Base-by-base conservation (phyloP, 2,797 vertebrate species). In the Poeciliopsis turneri region DNA sequence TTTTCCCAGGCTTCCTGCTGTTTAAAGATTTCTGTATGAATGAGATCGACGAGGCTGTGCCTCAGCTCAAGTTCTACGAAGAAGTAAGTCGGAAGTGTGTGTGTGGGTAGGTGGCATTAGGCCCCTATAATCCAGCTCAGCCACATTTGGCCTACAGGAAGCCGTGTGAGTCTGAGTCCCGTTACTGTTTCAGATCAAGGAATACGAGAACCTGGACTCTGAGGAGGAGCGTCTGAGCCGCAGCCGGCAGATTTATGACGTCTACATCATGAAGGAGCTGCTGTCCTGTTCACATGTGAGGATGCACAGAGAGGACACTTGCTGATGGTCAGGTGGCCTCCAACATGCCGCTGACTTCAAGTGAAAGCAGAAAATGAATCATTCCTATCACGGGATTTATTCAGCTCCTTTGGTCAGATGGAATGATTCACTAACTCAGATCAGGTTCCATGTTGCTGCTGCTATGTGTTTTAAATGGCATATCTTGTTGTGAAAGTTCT, bases 1-100 rank as follows among this genome's bases (percentile, higher is more conserved):
- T 10, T 57, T 16, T 90, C 85, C 36, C 91, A 98, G 98, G 98
- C 82, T 99, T 99, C 93, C 94, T 99, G 83, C 95, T 99, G 36
- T 99, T 99, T 86, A 99, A 99, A 93, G 98, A 99, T 93, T 99
- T 97, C 91, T 99, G 98, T 91, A 92, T 97, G 96, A 97, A 96
- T 23, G 97, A 99, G 91, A 97, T 99, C 0, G 97, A 99, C 61
- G 98, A 99, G 94, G 97, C 96, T 20, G 97, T 99, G 59, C 98
- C 98, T 0, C 98, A 99, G 85, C 96, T 99, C 89, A 99, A 98
- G 94, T 99, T 99, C 92, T 99, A 99, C 6, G 98, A 99, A 91
- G 98, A 99, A 95, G 98, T 99, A 82, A 95, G 89, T 88, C 33
- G 66, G 23, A 43, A 5, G 36, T 25, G 33, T 7, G 7, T 33